Conservation (phyloP, 2,888 invertebrate species). For the Rotaria macrura region DNA sequence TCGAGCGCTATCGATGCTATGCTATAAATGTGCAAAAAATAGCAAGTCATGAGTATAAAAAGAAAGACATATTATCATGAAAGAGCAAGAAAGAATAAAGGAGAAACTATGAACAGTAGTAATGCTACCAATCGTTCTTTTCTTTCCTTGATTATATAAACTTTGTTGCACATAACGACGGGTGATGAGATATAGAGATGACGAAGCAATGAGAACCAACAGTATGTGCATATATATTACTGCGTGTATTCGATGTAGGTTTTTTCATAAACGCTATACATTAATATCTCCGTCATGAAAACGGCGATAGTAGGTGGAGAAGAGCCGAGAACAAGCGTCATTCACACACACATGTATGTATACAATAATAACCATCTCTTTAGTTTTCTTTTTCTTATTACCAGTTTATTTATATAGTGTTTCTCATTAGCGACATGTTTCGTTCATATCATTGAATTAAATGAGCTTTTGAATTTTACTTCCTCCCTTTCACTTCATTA, state of each 20-base stretch:
- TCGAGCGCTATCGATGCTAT: not conserved
- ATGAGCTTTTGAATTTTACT: not conserved
- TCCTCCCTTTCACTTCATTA: not conserved
- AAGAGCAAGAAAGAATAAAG: not conserved
- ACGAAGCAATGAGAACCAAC: not conserved
- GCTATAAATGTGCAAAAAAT: not conserved
- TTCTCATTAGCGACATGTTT: not conserved
- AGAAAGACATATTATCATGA: not conserved
- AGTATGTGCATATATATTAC: not conserved
- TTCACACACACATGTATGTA: not conserved
- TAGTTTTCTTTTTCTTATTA: not conserved
- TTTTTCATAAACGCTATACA: not conserved
- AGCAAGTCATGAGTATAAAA: not conserved
- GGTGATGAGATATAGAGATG: not conserved
- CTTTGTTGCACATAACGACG: not conserved
- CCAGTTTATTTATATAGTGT: not conserved
- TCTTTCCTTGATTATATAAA: slow-evolving; percentile 18
- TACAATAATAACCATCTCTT: no score
- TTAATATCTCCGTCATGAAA: not conserved
- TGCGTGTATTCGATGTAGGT: not conserved
- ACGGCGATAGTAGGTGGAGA: not conserved
- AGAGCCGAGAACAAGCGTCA: not conserved
- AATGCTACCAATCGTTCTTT: not conserved
- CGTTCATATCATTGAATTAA: not conserved
- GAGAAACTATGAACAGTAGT: not conserved